Evolutionary conservation across 2,113 vertebrate species (phyloP).

Genomic region (Neotragus moschatus): DNA sequence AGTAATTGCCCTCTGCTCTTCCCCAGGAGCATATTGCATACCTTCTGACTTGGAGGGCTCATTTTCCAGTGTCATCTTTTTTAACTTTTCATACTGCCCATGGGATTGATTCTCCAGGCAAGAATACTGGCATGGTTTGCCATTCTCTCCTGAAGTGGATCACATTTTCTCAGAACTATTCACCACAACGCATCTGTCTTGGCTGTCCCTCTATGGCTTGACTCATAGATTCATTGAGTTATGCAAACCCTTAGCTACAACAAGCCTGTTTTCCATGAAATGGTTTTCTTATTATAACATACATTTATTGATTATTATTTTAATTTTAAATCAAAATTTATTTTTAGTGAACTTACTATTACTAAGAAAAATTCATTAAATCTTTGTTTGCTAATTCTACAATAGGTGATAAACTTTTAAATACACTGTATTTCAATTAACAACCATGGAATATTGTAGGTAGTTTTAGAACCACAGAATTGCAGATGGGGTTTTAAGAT

Average conservation of each 20-base stretch:
- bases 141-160: not conserved
- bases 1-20: not conserved
- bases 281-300: not conserved
- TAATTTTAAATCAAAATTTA: not conserved
- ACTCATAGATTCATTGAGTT: not conserved
- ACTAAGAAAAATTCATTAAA: not conserved
- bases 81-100: not conserved
- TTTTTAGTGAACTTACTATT: not conserved
- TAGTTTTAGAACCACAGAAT: not conserved
- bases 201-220: not conserved
- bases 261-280: not conserved
- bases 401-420: not conserved
- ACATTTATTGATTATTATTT: not conserved
- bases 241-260: not conserved
- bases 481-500: slow-evolving; percentile 1
- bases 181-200: not conserved
- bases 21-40: not conserved
- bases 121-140: not conserved
- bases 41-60: not conserved
- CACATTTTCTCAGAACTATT: not conserved
- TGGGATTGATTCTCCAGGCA: not conserved
- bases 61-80: not conserved
- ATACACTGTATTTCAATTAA: not conserved
- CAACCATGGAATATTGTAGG: not conserved
- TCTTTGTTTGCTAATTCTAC: not conserved